These are phyloP conservation scores for Dascyllus trimaculatus DNA, from an alignment of 2,113 vertebrate genomes.

Conservation along the genomic window DNA sequence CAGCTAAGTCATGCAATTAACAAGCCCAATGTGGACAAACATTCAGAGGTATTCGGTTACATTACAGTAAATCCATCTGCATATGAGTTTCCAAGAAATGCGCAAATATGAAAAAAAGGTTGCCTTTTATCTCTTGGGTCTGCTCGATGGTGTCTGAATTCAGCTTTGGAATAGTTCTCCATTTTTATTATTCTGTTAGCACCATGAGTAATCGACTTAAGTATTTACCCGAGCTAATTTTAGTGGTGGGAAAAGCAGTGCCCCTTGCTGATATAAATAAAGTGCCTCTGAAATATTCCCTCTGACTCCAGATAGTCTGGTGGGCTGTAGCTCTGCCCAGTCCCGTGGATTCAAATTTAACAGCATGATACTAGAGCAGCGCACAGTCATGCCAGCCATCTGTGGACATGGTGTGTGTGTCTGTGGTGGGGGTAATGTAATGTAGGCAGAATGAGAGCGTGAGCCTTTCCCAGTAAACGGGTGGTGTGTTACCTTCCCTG, in stretches of 20 bases:
- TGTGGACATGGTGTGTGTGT: slow-evolving; percentile 73
- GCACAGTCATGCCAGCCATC: slow-evolving; percentile 90
- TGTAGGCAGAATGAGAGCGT: slow-evolving; percentile 17
- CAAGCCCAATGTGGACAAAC: slow-evolving; percentile 74
- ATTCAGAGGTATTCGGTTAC: slow-evolving; percentile 69
- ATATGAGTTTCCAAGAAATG: slow-evolving; percentile 49
- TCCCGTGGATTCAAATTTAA: slow-evolving; percentile 93
- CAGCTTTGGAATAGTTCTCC: slow-evolving; percentile 42
- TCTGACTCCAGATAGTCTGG: slow-evolving; percentile 98
- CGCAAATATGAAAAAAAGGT: slow-evolving; percentile 18
- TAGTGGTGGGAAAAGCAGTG: slow-evolving; percentile 83
- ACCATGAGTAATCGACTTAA: slow-evolving; percentile 81
- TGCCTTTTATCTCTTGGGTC: neutral
- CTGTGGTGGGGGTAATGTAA: slow-evolving; percentile 21
- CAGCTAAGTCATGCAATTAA: slow-evolving; percentile 73
- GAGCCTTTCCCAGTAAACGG: slow-evolving; percentile 83
- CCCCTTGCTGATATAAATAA: slow-evolving; percentile 93
- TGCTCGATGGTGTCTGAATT: slow-evolving; percentile 11
- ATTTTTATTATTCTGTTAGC: slow-evolving; percentile 81
- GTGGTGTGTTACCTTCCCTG: slow-evolving; percentile 80
- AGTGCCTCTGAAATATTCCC: slow-evolving; percentile 93
- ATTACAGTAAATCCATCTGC: slow-evolving; percentile 61
- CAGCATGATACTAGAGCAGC: slow-evolving; percentile 92
- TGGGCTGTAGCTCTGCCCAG: slow-evolving; percentile 87
- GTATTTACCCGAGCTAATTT: slow-evolving; percentile 88